Evolutionary conservation across 2,113 vertebrate genomes (phyloP).

Genomic region (Sylvia atricapilla): DNA sequence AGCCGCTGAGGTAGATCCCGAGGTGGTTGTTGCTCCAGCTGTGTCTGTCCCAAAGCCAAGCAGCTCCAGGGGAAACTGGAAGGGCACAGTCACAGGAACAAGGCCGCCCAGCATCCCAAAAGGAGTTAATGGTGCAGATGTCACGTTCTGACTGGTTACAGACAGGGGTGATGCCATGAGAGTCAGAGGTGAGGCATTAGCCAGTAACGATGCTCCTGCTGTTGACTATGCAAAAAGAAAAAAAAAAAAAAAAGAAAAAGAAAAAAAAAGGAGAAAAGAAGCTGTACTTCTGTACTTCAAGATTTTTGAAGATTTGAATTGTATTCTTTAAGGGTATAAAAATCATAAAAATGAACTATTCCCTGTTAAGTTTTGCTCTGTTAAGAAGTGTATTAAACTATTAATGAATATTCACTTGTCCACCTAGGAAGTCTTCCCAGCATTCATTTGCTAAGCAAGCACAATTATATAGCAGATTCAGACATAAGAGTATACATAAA

Average conservation of each 20-base stretch:
- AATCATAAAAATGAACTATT: neutral
- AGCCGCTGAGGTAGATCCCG: slow-evolving; percentile 84
- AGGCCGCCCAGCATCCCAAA: slow-evolving; percentile 96
- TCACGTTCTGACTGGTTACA: slow-evolving; percentile 83
- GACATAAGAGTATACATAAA: neutral
- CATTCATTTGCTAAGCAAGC: neutral
- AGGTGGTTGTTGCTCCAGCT: slow-evolving; percentile 81
- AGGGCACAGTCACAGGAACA: slow-evolving; percentile 95
- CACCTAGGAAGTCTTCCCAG: neutral
- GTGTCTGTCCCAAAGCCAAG: slow-evolving; percentile 85
- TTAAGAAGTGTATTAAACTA: neutral
- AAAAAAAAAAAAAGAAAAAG: slow-evolving; percentile 1
- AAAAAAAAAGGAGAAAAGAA: slow-evolving; percentile 44
- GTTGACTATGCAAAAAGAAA: slow-evolving; percentile 82
- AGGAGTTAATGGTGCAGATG: slow-evolving; percentile 72
- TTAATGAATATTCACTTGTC: neutral
- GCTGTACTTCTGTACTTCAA: slow-evolving; percentile 54
- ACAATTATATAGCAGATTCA: neutral
- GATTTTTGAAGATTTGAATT: slow-evolving; percentile 25
- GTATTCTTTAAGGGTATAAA: neutral
- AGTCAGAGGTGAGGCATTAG: slow-evolving; percentile 83
- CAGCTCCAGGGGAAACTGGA: slow-evolving; percentile 92
- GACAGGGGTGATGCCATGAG: slow-evolving; percentile 86
- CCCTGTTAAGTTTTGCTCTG: neutral
- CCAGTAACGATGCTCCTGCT: slow-evolving; percentile 82